phyloP scores from a whole-genome alignment of 2,797 vertebrate genomes.

The Gymnothorax javanicus region DNA sequence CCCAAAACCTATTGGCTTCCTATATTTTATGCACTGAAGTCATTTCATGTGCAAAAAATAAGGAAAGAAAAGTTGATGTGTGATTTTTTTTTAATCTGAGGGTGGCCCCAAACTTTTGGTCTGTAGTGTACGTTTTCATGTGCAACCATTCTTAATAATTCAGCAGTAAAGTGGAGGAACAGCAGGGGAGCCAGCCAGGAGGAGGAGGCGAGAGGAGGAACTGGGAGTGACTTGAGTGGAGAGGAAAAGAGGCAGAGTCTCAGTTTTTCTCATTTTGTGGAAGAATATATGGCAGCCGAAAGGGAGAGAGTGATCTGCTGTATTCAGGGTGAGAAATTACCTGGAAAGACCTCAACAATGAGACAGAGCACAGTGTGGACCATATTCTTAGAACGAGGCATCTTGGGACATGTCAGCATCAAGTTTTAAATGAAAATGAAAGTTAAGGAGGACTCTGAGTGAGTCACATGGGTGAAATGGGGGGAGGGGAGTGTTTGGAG shows the following conservation, averaged over 20 bases:
- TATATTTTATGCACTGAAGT: too few species aligned
- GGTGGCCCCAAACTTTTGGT: too few species aligned
- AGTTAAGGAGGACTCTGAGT: background rate
- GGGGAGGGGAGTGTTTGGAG: background rate
- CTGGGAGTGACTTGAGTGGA: background rate
- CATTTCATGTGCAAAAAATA: too few species aligned
- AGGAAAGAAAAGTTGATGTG: too few species aligned
- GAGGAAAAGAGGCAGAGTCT: background rate
- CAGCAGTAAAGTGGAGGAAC: background rate
- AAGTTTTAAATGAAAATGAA: background rate
- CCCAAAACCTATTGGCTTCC: too few species aligned
- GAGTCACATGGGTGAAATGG: background rate
- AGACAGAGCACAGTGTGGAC: background rate
- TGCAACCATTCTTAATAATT: background rate
- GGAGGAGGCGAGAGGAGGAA: background rate
- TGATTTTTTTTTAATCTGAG: too few species aligned
- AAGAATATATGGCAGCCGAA: background rate
- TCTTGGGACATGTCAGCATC: background rate
- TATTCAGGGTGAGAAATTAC: constrained; percentile 16
- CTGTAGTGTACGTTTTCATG: background rate
- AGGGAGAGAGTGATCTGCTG: constrained; percentile 17
- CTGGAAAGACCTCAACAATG: background rate
- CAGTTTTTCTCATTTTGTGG: background rate
- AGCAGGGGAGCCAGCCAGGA: background rate
- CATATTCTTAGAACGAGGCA: background rate